These are phyloP conservation scores for Forbesichthys papilliferus DNA, from an alignment of 2,113 vertebrate species.

Conservation along the genomic window DNA sequence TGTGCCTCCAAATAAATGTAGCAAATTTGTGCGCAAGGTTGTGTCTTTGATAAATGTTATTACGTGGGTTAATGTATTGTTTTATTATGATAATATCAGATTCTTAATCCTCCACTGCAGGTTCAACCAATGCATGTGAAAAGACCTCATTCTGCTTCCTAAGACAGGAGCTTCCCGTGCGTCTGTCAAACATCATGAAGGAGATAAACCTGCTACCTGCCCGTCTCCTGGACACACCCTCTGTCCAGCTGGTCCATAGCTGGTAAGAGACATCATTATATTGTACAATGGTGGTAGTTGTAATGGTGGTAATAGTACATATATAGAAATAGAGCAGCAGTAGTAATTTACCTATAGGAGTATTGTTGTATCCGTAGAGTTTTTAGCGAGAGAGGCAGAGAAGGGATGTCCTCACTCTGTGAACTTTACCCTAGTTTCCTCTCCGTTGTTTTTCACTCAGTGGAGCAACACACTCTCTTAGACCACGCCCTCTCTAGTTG, in stretches of 20 bases:
- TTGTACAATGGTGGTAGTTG: background rate
- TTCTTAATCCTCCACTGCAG: conserved; percentile 49
- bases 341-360: conserved; percentile 21
- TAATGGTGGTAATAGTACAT: no score
- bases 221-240: conserved; percentile 85
- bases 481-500: no score
- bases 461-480: background rate
- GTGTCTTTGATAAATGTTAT: background rate
- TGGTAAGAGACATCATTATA: conserved; percentile 75
- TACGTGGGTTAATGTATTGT: background rate
- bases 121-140: conserved; percentile 94
- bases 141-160: conserved; percentile 92
- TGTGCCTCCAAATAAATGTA: background rate
- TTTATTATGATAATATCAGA: background rate
- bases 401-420: conserved; percentile 23
- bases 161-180: conserved; percentile 91
- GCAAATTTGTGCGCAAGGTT: no score
- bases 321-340: background rate
- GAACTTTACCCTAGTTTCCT: conserved; percentile 68
- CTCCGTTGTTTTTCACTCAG: background rate
- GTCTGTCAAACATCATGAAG: conserved; percentile 97
- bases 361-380: conserved; percentile 33
- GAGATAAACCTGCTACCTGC: conserved; percentile 92
- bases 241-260: conserved; percentile 90
- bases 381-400: background rate